Evolutionary conservation across 1,140 invertebrate species (phyloP), one percentile per base, ranked within the genome.

Genomic region (Drosophila grimshawi): DNA sequence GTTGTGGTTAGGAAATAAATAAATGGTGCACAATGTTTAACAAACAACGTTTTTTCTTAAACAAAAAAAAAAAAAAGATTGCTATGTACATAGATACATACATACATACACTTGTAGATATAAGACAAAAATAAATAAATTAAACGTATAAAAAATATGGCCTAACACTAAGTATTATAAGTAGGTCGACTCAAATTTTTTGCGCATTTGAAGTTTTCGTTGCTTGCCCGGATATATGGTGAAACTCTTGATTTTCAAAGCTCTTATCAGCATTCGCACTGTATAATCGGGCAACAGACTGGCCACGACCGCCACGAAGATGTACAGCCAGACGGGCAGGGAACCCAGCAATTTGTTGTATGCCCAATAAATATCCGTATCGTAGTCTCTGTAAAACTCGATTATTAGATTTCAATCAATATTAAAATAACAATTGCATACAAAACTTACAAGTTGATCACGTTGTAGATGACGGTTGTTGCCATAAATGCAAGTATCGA

Each of bases 201-300:
- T 57, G 46, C 86, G 86, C 74, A 88, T 77, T 41, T 92, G 43
- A 5, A 75, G 52, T 52, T 92, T 89, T 5, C 80, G 73, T 46
- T 81, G 79, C 4, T 70, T 81, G 5, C 91, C 91, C 0, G 91
- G 91, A 8, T 83, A 92, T 45, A 92, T 81, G 29, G 61, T 88
- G 39, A 88, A 76, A 8, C 64, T 59, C 46, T 81, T 86, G 52
- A 92, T 76, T 6, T 90, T 86, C 5, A 92, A 51, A 0, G 70
- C 81, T 45, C 78, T 61, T n/a, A 62, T 67, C 7, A 92, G 80
- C 77, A 91, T 82, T n/a, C 80, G 61, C 32, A 93, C 64, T 46
- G 93, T 75, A 59, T 93, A 93, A 78, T 96, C 95, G 0, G 96
- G 96, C 11, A 94, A 73, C 1, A 97, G 92, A 11, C 94, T 93